Evolutionary conservation across 2,113 vertebrate species (phyloP), one percentile per base, ranked within the genome.

Genomic region (Antechinus stuartii): DNA sequence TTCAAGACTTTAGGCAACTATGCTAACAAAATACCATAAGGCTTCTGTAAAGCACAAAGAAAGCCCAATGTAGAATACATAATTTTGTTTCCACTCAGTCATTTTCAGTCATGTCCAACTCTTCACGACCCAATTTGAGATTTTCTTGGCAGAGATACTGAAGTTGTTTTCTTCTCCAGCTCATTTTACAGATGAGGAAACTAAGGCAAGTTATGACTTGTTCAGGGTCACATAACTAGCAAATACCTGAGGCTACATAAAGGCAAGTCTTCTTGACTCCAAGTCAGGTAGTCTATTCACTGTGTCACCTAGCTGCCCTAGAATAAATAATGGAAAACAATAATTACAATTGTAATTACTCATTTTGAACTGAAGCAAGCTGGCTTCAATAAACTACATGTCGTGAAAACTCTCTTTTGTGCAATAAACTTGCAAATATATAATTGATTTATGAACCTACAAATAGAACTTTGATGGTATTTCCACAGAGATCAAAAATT

Each of bases 381-480:
- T 89, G 53, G 90, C 96, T 98, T 97, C 95, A 96, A 97, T 94
- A 97, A 98, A 95, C 92, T 97, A 98, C 98, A 95, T 96, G 97
- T 98, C 98, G 98, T 93, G 96, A 95, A 97, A 93, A 97, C 76
- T 76, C 91, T 26, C 97, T 98, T 98, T 98, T 97, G 94, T 96
- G 96, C 93, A 98, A 96, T 98, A 98, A 98, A 93, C 97, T 98
- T 98, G 98, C 93, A 97, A 96, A 97, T 96, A 94, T 96, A 49
- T 97, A 98, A 98, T 98, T 98, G 97, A 92, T 98, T 97, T 96
- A 98, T 54, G 96, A 93, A 52, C 93, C 96, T 97, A 96, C 97
- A 98, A 98, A 98, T 97, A 98, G 90, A 97, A 97, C 96, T 96
- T 93, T 98, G 95, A 98, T 98, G 98, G 97, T 98, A 98, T 96